phyloP scores from a whole-genome alignment of 1,140 invertebrate genomes.

The Drosophila pandora region DNA sequence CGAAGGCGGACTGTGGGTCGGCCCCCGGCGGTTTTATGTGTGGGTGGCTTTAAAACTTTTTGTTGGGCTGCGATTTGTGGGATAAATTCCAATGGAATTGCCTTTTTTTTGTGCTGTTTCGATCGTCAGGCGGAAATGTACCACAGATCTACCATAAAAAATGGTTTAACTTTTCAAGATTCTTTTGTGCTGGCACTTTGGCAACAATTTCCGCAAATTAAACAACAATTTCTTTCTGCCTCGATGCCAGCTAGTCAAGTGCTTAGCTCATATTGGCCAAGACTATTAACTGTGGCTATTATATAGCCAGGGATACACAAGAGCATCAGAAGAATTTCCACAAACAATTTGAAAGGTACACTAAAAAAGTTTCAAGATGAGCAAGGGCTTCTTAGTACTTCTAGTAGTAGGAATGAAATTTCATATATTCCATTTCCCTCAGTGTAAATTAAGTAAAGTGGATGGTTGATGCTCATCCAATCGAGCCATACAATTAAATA shows the following conservation, averaged over 20 bases:
- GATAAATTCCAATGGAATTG: slow-evolving; percentile 15
- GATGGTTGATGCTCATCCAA: slow-evolving; percentile 48
- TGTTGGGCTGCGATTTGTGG: slow-evolving; percentile 19
- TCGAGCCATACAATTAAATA: slow-evolving; percentile 73
- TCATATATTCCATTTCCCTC: background rate
- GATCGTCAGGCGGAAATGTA: slow-evolving; percentile 29
- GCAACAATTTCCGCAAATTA: slow-evolving; percentile 79
- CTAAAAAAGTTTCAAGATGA: background rate
- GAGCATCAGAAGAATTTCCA: slow-evolving; percentile 28
- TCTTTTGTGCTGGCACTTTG: slow-evolving; percentile 46
- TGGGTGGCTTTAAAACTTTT: slow-evolving; percentile 31
- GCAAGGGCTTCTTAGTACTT: no score
- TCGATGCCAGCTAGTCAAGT: slow-evolving; percentile 55
- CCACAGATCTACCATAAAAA: background rate
- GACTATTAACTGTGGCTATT: slow-evolving; percentile 75
- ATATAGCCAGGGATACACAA: slow-evolving; percentile 57
- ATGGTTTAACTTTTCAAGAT: background rate
- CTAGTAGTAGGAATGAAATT: background rate
- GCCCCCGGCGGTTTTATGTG: slow-evolving; percentile 28
- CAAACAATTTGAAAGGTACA: background rate
- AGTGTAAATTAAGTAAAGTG: slow-evolving; percentile 29
- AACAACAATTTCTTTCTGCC: slow-evolving; percentile 76
- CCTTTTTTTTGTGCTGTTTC: no score
- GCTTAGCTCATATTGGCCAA: slow-evolving; percentile 68
- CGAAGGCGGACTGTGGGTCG: slow-evolving; percentile 31